phyloP scores from a whole-genome alignment of 2,797 vertebrate species.

The Miichthys miiuy region DNA sequence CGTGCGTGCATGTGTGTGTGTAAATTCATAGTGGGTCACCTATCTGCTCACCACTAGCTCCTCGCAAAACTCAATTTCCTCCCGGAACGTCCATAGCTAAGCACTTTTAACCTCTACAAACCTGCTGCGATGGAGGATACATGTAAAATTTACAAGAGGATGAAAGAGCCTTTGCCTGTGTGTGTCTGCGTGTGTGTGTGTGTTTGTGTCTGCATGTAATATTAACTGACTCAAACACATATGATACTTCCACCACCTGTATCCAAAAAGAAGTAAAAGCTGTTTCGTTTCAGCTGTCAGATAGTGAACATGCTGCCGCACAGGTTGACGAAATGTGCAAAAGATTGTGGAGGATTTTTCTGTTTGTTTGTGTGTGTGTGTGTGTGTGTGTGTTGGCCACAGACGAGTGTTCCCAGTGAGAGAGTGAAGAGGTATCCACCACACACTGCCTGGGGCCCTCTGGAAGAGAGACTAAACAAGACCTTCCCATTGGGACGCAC shows the following conservation, averaged over 20 bases:
- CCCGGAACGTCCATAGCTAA: conserved; percentile 47
- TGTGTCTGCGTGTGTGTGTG: conserved; percentile 24
- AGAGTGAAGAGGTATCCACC: conserved; percentile 89
- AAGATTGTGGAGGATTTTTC: conserved; percentile 48
- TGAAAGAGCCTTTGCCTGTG: conserved; percentile 40
- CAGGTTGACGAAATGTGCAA: conserved; percentile 46
- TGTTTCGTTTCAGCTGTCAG: conserved; percentile 65
- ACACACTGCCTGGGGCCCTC: conserved; percentile 88
- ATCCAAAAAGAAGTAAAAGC: conserved; percentile 41
- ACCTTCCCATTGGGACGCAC: conserved; percentile 87
- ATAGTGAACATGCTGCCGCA: conserved; percentile 80
- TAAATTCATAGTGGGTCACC: conserved; percentile 57
- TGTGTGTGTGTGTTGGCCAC: conserved; percentile 46
- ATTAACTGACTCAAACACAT: conserved; percentile 44
- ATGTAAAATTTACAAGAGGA: conserved; percentile 61
- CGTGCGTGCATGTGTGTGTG: conserved; percentile 29
- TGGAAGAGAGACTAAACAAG: conserved; percentile 93
- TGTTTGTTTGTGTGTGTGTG: neutral
- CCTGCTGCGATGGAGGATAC: conserved; percentile 48
- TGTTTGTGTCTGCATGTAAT: conserved; percentile 31
- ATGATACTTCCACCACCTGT: conserved; percentile 10
- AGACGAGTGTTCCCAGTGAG: conserved; percentile 83
- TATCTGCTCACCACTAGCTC: conserved; percentile 56
- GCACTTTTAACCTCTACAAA: conserved; percentile 74
- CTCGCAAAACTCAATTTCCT: conserved; percentile 75